Conservation (phyloP, 2,797 vertebrate species). For the Echiichthys vipera region DNA sequence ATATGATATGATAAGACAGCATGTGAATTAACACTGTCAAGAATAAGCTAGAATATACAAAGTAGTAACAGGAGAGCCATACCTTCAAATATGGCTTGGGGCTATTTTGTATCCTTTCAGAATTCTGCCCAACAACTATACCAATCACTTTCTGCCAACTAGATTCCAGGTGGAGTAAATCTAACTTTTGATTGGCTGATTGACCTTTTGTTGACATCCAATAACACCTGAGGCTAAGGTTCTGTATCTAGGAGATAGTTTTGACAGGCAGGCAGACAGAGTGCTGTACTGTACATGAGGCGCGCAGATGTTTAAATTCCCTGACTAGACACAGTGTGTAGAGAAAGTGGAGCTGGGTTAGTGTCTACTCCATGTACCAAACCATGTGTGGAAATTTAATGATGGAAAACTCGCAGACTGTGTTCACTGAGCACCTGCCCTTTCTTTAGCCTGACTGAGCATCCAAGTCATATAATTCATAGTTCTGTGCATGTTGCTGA, state of each 20-base stretch:
- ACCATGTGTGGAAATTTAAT: conserved; percentile 70
- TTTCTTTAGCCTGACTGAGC: conserved; percentile 33
- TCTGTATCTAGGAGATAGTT: conserved; percentile 37
- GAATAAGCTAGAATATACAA: conserved; percentile 24
- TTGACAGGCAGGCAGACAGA: conserved; percentile 61
- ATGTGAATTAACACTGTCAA: conserved; percentile 27
- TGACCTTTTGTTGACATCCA: conserved; percentile 70
- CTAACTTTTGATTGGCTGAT: conserved; percentile 64
- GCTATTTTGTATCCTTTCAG: conserved; percentile 58
- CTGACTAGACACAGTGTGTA: conserved; percentile 55
- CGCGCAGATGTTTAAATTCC: conserved; percentile 75
- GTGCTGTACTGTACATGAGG: conserved; percentile 60
- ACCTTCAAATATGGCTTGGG: conserved; percentile 26
- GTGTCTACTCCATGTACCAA: conserved; percentile 36
- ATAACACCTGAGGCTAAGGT: conserved; percentile 48
- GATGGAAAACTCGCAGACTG: conserved; percentile 38
- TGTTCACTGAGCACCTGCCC: conserved; percentile 43
- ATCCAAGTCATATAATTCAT: conserved; percentile 40
- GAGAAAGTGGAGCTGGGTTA: conserved; percentile 30
- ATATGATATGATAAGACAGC: not conserved
- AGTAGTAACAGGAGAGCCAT: conserved; percentile 5
- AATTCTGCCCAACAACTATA: conserved; percentile 61
- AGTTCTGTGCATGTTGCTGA: conserved; percentile 39
- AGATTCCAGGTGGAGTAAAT: conserved; percentile 35
- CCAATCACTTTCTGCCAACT: conserved; percentile 55